Base-by-base conservation (phyloP, 2,888 invertebrate species). In the Meghimatium bilineatum region DNA sequence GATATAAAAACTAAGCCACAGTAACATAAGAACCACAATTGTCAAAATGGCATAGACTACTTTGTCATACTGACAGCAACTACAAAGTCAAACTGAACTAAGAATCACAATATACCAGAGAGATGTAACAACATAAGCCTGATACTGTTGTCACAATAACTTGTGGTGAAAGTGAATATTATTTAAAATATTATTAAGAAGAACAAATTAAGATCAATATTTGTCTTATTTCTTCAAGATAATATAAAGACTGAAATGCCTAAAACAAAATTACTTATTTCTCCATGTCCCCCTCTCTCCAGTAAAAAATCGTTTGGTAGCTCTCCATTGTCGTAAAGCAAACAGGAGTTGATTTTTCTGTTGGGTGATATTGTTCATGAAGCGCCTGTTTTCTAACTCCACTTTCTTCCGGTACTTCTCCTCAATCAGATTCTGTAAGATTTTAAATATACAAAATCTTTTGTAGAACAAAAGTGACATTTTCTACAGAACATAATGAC, bases 291-390 rank as follows among this genome's bases (percentile, higher is more conserved):
- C 93, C 44, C 93, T 86, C 81, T 93, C 92, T 12, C 95, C 95
- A 82, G 94, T 94, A 87, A 95, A 94, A 93, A 95, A 95, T 87
- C 94, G 92, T 90, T 95, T 95, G 75, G 94, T 93, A 69, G 94
- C 94, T 89, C 94, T 94, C 95, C 95, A 95, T 89, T 94, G 94
- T 84, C 95, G 94, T 88, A 94, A 93, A 69, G 94, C 94, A 86
- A 94, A 93, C 87, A 93, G 93, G 84, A 94, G 93, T 88, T 94
- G 95, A 82, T 94, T 94, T 80, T 94, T 94, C 85, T 94, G 93
- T 87, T 95, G 95, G 85, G 94, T 93, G 82, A 94, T 91, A 52
- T 94, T 91, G 87, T 94, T 94, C 89, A 94, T 94, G 85, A 94
- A 94, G n/a, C 95, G 94, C 78, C 94, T 93, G 88, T 94, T 93